Percentiles rank a stretch among this genome's conserved stretches.
Evolutionary conservation across 2,888 invertebrate species (phyloP).

Genomic region (Arctia plantaginis): DNA sequence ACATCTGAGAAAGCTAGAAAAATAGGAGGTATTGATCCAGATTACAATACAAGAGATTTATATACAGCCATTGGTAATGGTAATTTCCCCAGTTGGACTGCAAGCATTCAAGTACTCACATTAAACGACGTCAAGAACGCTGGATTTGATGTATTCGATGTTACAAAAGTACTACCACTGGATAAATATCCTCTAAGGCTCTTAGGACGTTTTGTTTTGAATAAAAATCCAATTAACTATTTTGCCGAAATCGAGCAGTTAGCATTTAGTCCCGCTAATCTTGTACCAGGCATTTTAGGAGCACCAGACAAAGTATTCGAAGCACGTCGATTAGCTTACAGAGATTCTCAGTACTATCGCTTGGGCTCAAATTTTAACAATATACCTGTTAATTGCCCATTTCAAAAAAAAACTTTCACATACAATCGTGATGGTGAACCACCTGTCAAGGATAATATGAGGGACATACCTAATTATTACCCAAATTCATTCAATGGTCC

Average conservation of each 20-base stretch:
- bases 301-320: slow-evolving; percentile 96
- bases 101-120: slow-evolving; percentile 94
- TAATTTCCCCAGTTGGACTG: slow-evolving; percentile 91
- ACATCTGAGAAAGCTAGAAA: slow-evolving; percentile 87
- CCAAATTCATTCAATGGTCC: slow-evolving; percentile 98
- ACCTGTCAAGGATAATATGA: slow-evolving; percentile 91
- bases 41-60: slow-evolving; percentile 94
- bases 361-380: slow-evolving; percentile 96
- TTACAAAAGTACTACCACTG: slow-evolving; percentile 94
- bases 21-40: slow-evolving; percentile 91
- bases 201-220: slow-evolving; percentile 93
- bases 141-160: slow-evolving; percentile 95
- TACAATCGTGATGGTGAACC: slow-evolving; percentile 95
- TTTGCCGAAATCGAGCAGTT: slow-evolving; percentile 96
- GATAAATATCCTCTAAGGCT: slow-evolving; percentile 93
- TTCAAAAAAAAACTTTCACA: slow-evolving; percentile 87
- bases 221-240: slow-evolving; percentile 95
- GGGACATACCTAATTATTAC: slow-evolving; percentile 96
- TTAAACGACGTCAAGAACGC: slow-evolving; percentile 91
- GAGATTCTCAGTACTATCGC: slow-evolving; percentile 94
- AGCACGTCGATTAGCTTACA: slow-evolving; percentile 93
- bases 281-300: slow-evolving; percentile 95
- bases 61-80: slow-evolving; percentile 93
- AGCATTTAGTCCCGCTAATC: slow-evolving; percentile 94
- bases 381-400: slow-evolving; percentile 97